Conservation (phyloP, 1,140 invertebrate genomes). For the Chlorops oryzae region DNA sequence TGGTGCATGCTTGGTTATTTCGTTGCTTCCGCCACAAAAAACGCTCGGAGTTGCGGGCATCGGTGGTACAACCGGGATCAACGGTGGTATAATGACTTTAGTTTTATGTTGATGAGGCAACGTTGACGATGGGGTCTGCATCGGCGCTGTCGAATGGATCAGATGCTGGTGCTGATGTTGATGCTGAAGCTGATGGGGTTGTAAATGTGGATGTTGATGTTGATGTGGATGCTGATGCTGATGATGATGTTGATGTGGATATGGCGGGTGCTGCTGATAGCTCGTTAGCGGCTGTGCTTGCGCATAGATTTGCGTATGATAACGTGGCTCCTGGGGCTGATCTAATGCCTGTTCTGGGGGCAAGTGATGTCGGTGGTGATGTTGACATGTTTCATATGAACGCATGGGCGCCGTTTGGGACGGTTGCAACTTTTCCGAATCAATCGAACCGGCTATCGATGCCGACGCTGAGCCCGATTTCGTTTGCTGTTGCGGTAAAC, state of each 20-base stretch:
- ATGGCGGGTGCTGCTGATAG: conserved; percentile 12
- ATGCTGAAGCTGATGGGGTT: background rate
- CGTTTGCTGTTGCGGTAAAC: conserved; percentile 13
- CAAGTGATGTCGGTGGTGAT: conserved; percentile 45
- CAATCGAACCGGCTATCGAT: too few relatives aligned
- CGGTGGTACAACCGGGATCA: too few relatives aligned
- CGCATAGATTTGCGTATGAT: background rate
- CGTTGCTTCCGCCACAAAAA: too few relatives aligned
- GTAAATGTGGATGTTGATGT: background rate
- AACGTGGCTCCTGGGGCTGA: background rate
- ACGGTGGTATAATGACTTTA: too few relatives aligned
- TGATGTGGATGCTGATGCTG: conserved; percentile 5
- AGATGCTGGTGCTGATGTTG: conserved; percentile 1
- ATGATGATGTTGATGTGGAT: conserved; percentile 13
- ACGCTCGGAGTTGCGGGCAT: too few relatives aligned
- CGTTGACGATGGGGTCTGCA: too few relatives aligned
- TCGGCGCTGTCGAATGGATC: background rate
- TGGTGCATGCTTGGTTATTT: too few relatives aligned
- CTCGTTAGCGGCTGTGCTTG: background rate
- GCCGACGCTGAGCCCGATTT: too few relatives aligned
- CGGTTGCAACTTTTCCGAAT: background rate
- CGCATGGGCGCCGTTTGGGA: conserved; percentile 21
- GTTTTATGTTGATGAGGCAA: too few relatives aligned
- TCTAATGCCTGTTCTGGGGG: background rate
- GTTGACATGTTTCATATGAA: conserved; percentile 38